Evolutionary conservation across 2,113 vertebrate species (phyloP), one percentile per base, ranked within the genome.

Genomic region (Labeo catla): DNA sequence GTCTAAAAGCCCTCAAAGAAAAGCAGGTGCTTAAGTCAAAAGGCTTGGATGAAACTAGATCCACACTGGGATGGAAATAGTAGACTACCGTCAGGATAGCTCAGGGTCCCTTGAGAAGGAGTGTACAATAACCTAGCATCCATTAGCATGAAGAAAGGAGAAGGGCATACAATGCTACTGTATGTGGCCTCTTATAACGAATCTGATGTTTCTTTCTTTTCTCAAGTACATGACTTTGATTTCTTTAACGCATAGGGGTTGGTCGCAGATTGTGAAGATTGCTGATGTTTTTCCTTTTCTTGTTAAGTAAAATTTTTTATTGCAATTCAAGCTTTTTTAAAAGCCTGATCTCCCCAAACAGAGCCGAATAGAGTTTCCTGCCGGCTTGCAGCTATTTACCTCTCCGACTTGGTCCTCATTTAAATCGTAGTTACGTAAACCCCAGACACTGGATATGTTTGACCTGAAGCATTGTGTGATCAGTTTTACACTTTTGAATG

Each of bases 11-110:
- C 76, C 66, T 66, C 52, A 89, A 16, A 82, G 72, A 85, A 83
- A 85, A 70, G 72, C 72, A 6, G 72, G 77, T 47, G 74, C 77
- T 85, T 84, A 65, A 87, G 80, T 87, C 63, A 85, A 87, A 89
- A 87, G 88, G 63, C 61, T 65, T 57, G 52, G 28, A 78, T 16
- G 86, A 87, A 85, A 89, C 63, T 28, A 73, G 76, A 83, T 61
- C 83, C 78, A 65, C 78, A 65, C 50, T 85, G 86, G 65, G 86
- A 89, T 81, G 73, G 88, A 89, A 89, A 89, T 34, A 61, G 47
- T 87, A 89, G 66, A 87, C 77, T 72, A 82, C 70, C 43, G 54
- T 85, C 76, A 85, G 61, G 77, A 81, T 89, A 50, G 86, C 84
- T 83, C 63, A 82, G 54, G 45, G 79, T 85, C 86, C 49, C 57